A percentile compares a stretch with the other conserved stretches of the same genome.
Conservation (phyloP, 2,888 invertebrate species). For the Alsophila aescularia region DNA sequence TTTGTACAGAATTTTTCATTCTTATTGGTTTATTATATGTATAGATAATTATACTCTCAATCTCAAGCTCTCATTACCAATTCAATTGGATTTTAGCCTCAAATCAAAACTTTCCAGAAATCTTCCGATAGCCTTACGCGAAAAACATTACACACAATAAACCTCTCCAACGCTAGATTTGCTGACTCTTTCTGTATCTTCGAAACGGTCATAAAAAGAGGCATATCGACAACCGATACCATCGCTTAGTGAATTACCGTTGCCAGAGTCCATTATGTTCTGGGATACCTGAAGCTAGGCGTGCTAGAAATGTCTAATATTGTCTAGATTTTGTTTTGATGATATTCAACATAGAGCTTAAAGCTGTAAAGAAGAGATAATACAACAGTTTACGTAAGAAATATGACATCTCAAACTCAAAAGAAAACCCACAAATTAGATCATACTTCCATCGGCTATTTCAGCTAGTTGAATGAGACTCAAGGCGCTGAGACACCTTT, state of each 20-base stretch:
- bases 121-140: slow-evolving; percentile 10
- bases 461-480: no score
- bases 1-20: no score
- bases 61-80: not conserved
- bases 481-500: no score
- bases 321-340: not conserved
- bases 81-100: not conserved
- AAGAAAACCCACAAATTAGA: no score
- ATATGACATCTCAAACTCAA: no score
- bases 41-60: no score
- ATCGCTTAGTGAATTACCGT: slow-evolving; percentile 78
- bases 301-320: slow-evolving; percentile 47
- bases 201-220: slow-evolving; percentile 73
- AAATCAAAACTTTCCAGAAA: not conserved
- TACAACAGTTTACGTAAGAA: not conserved
- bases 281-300: slow-evolving; percentile 45
- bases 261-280: slow-evolving; percentile 67
- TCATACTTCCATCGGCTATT: no score
- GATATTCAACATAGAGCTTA: not conserved
- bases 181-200: slow-evolving; percentile 62
- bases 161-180: slow-evolving; percentile 48
- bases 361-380: not conserved
- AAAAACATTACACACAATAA: slow-evolving; percentile 28
- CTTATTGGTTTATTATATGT: no score
- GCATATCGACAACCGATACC: slow-evolving; percentile 76